Base-by-base conservation (phyloP, 2,888 invertebrate genomes). In the Nineta flava region DNA sequence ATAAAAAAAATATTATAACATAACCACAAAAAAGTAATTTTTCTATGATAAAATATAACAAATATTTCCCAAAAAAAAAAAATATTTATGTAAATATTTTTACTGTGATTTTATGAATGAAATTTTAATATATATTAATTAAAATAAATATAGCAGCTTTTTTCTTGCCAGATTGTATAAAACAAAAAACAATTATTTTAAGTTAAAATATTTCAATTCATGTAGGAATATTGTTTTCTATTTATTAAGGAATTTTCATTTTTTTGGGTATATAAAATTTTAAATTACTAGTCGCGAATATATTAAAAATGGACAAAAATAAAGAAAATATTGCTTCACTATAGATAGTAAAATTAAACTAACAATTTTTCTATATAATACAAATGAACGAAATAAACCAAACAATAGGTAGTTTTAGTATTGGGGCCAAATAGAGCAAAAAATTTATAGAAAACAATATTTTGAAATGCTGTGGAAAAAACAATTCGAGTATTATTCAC, bases 101-200 rank as follows among this genome's bases (percentile, higher is more conserved):
- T 49, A 49, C 49, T 49, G 49, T 49, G 49, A 49, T 49, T 48
- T 49, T 44, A 49, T 41, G 49, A 49, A 49, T 45, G 44, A 38
- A 49, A 41, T 49, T 49, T 49, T 41, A 49, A 41, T 41, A 48
- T 48, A 42, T 49, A 45, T 38, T 16, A 31, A 48, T 38, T 38
- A 44, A 19, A 35, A 49, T 32, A 35, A 21, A 21, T 49, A 45
- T 44, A 48, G 45, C 35, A 49, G 49, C 49, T 49, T 49, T 45
- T 26, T 49, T 49, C 49, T 49, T 49, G 49, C 49, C 49, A 45
- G 34, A 48, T 26, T 26, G 26, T 26, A 41, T 16, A 26, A 40
- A 46, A 46, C 9, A 34, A 32, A 35, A 21, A 45, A 13, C 15
- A 31, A 31, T 26, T 31, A 12, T 45, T 13, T 12, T 44, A 10